Percentiles rank a stretch among this genome's conserved stretches.
phyloP scores from a whole-genome alignment of 2,113 vertebrate species.

The Nothobranchius furzeri region DNA sequence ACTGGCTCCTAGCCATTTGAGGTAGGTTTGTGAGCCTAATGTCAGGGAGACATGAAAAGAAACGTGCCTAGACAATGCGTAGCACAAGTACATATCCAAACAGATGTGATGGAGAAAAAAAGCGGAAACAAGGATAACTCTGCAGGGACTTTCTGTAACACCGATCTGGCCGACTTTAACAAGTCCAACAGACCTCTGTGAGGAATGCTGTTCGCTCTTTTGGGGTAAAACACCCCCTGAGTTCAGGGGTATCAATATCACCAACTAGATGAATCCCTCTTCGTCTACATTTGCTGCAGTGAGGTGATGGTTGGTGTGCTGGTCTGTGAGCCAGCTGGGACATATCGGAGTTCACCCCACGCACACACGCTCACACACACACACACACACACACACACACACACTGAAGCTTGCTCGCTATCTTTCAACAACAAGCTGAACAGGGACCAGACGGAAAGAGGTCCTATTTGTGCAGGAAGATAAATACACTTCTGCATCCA shows the following conservation, averaged over 20 bases:
- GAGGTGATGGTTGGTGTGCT: constrained; percentile 69
- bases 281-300: constrained; percentile 67
- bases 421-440: constrained; percentile 83
- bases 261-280: constrained; percentile 61
- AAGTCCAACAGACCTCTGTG: constrained; percentile 52
- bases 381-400: constrained; percentile 6
- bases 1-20: constrained; percentile 56
- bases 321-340: constrained; percentile 75
- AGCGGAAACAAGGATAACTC: constrained; percentile 52
- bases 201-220: constrained; percentile 69
- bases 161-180: constrained; percentile 58
- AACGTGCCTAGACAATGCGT: constrained; percentile 70
- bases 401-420: constrained; percentile 63
- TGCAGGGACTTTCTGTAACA: constrained; percentile 64
- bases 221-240: constrained; percentile 63
- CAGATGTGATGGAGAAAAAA: constrained; percentile 64
- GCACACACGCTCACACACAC: constrained; percentile 19
- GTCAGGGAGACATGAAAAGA: constrained; percentile 65
- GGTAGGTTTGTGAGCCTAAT: constrained; percentile 49
- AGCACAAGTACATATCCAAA: constrained; percentile 66
- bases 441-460: constrained; percentile 78
- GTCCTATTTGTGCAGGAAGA: constrained; percentile 80
- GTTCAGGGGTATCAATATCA: constrained; percentile 75
- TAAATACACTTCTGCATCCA: constrained; percentile 78
- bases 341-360: constrained; percentile 68